A percentile compares a stretch with the other conserved stretches of the same genome.
Conservation (phyloP, 1,140 invertebrate species). For the Pogonus chalceus region DNA sequence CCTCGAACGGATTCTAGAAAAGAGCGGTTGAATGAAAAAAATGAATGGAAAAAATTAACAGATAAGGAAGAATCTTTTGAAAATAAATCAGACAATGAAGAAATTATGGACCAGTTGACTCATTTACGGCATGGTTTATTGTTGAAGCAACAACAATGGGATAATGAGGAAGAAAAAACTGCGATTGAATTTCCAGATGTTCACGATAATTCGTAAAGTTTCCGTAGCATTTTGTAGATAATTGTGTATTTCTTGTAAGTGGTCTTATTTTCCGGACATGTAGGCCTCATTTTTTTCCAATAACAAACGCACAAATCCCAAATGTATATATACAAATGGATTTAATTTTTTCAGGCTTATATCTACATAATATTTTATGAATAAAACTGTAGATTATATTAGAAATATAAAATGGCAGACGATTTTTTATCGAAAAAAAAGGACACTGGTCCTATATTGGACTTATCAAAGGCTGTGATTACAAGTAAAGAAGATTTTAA, state of each 20-base stretch:
- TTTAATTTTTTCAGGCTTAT: neutral
- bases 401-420: conserved; percentile 52
- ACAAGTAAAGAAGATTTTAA: conserved; percentile 73
- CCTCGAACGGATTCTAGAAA: neutral
- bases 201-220: neutral
- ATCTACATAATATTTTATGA: no score
- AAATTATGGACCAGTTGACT: conserved; percentile 21
- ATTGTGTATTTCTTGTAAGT: neutral
- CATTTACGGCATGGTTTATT: conserved; percentile 24
- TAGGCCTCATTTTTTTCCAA: neutral
- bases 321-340: no score
- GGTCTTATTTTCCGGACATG: no score
- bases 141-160: conserved; percentile 28
- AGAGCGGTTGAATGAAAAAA: neutral
- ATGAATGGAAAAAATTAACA: neutral
- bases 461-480: conserved; percentile 67
- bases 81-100: conserved; percentile 8
- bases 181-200: neutral
- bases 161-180: conserved; percentile 10
- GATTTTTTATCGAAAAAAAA: conserved; percentile 77
- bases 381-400: neutral
- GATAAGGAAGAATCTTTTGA: neutral
- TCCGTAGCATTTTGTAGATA: neutral
- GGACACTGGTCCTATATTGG: conserved; percentile 68
- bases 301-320: neutral